Base-by-base conservation (phyloP, 2,888 invertebrate species). In the Mythimna ferrago region DNA sequence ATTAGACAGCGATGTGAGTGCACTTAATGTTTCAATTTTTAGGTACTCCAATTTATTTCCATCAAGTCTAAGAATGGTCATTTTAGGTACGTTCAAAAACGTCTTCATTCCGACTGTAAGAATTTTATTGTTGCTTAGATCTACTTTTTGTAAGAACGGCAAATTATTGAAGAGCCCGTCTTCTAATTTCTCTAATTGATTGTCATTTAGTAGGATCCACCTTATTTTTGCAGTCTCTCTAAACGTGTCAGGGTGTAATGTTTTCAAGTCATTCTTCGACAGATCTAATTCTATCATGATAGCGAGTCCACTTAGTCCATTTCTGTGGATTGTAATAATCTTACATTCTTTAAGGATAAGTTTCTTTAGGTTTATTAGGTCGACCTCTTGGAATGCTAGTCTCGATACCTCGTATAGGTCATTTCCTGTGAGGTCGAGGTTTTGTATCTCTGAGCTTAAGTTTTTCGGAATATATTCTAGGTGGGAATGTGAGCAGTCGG, bases 281-380 rank as follows among this genome's bases (percentile, higher is more conserved):
- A 99, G 94, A 92, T 99, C 98, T 81, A 99, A 94, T 92, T 98
- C 98, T 80, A 98, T 98, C 86, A 98, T 97, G 84, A 98, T 97
- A 67, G 97, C 97, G 48, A 99, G 96, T 5, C 97, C 98, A 84
- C 97, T 97, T 85, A 99, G 97, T 1, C 98, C 98, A 83, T 97
- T 97, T 74, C 97, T 97, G 89, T 98, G 97, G n/a, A 99, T 96
- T 32, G 97, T 97, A 79, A 97, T 96, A 66, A 99, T 96, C 78
- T 97, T 97, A 92, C 98, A 98, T 88, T 98, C 97, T 85, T 97
- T 97, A 73, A 99, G 93, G 82, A 97, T 97, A 54, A 99, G 96
- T 91, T 98, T 98, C 92, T 99, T 99, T 58, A 99, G 94, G 92
- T 99, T 98, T 73, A 97, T 97, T 48, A 99, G 94, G 21, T 97